Base-by-base conservation (phyloP, 2,113 vertebrate genomes). In the Onychostoma macrolepis region DNA sequence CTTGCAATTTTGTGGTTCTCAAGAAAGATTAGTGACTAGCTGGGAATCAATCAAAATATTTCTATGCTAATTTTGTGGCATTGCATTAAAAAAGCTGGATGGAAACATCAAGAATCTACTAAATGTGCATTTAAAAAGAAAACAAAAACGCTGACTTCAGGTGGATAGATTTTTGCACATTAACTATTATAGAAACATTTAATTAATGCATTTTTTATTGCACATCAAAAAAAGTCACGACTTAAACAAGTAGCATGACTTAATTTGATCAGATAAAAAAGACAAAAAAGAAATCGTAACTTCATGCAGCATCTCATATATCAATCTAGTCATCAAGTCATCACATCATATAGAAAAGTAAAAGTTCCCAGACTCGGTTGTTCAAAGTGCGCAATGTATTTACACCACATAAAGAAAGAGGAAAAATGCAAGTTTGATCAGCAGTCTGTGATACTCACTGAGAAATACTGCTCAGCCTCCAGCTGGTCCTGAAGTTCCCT, bases 391-490 rank as follows among this genome's bases (percentile, higher is more conserved):
- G 1, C 61, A 13, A 63, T 63, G 61, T 26, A 28, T 67, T 67
- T 33, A 7, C 2, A 19, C 6, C 65, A 36, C 30, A 21, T 69
- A 17, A 17, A 69, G 28, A 33, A 74, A 43, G 2, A 41, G 2
- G 19, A 74, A 74, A n/a, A 12, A 7, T 0, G 4, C 2, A 6
- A 13, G 5, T 9, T n/a, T 13, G 38, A n/a, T 6, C 11, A 26
- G 5, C 24, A 2, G 15, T 30, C 6, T 67, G n/a, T 65, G n/a
- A 28, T 71, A 92, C 97, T 97, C 94, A 99, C 98, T 90, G 98
- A 99, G 93, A 99, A 99, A 95, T 99, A 99, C 87, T 99, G 98
- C 92, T 99, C 98, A 17, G 98, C 98, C 94, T 99, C 98, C 88
- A 99, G 97, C 86, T 99, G 98, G 95, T 99, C 98, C 93, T 99